phyloP scores from a whole-genome alignment of 2,888 invertebrate species.

The Eupithecia dodoneata region DNA sequence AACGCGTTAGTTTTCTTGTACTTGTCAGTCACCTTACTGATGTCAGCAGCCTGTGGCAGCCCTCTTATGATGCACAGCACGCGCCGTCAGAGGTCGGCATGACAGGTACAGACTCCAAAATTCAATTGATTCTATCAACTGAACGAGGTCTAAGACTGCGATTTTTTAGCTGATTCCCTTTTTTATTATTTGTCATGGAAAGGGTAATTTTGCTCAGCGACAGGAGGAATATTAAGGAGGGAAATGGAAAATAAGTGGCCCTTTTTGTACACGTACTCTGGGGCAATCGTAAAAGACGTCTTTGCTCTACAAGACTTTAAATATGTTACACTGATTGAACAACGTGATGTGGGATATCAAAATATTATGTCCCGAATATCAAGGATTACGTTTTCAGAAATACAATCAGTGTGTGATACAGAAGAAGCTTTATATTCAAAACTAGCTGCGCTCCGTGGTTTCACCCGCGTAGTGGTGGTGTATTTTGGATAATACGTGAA shows the following conservation, averaged over 20 bases:
- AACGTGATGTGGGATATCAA: not conserved
- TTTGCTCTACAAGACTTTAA: not conserved
- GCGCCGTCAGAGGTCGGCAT: conserved; percentile 58
- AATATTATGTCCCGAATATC: not conserved
- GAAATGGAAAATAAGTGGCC: conserved; percentile 20
- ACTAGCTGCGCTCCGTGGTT: not conserved
- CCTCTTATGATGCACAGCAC: conserved; percentile 54
- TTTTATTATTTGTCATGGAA: conserved; percentile 59
- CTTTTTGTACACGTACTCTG: conserved; percentile 7
- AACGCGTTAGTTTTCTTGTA: too few species aligned
- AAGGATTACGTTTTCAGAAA: not conserved
- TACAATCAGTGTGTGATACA: not conserved
- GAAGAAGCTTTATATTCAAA: not conserved
- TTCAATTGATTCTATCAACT: conserved; percentile 68
- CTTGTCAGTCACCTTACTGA: conserved; percentile 35
- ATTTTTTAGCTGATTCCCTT: conserved; percentile 59
- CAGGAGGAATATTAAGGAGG: conserved; percentile 49
- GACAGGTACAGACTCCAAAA: conserved; percentile 62
- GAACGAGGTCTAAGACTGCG: conserved; percentile 55
- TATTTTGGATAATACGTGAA: too few species aligned
- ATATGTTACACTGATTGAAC: not conserved
- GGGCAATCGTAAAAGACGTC: conserved; percentile 1
- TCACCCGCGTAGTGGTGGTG: too few species aligned
- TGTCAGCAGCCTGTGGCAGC: conserved; percentile 1
- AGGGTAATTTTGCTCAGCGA: conserved; percentile 52